Evolutionary conservation across 2,888 invertebrate species (phyloP).

Genomic region (Yponomeuta plumbellus): DNA sequence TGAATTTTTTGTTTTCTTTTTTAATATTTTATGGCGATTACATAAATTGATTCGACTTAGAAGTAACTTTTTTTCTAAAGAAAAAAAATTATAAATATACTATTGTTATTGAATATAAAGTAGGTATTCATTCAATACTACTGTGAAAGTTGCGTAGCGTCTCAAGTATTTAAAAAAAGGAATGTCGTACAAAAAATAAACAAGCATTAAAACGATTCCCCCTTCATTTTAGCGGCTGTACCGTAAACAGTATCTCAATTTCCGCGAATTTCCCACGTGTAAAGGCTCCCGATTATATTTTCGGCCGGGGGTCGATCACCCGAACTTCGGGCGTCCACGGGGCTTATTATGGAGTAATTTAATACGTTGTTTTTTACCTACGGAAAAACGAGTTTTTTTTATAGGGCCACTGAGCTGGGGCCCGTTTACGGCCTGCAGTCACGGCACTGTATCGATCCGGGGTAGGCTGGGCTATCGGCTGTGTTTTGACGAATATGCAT

Average conservation of each 20-base stretch:
- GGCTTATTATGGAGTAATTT: constrained; percentile 69
- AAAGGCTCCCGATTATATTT: constrained; percentile 33
- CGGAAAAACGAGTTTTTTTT: constrained; percentile 48
- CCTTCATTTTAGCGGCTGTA: constrained; percentile 26
- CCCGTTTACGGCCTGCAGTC: constrained; percentile 60
- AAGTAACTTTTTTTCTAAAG: no score
- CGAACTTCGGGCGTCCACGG: constrained; percentile 48
- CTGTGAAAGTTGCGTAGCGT: neutral
- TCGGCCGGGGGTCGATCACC: constrained; percentile 59
- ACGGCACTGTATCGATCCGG: constrained; percentile 67
- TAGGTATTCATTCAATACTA: no score
- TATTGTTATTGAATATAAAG: no score
- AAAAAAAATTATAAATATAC: no score
- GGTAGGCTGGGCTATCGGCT: constrained; percentile 24
- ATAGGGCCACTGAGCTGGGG: constrained; percentile 41
- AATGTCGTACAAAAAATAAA: constrained; percentile 16
- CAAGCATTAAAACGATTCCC: constrained; percentile 27
- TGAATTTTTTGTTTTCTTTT: neutral
- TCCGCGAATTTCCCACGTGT: constrained; percentile 68
- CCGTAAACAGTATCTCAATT: constrained; percentile 9
- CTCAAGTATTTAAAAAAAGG: neutral
- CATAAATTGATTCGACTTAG: no score
- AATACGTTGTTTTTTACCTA: constrained; percentile 60
- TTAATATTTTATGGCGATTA: neutral
- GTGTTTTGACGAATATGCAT: constrained; percentile 16